Evolutionary conservation across 2,113 vertebrate species (phyloP).

Genomic region (Chaenocephalus aceratus): DNA sequence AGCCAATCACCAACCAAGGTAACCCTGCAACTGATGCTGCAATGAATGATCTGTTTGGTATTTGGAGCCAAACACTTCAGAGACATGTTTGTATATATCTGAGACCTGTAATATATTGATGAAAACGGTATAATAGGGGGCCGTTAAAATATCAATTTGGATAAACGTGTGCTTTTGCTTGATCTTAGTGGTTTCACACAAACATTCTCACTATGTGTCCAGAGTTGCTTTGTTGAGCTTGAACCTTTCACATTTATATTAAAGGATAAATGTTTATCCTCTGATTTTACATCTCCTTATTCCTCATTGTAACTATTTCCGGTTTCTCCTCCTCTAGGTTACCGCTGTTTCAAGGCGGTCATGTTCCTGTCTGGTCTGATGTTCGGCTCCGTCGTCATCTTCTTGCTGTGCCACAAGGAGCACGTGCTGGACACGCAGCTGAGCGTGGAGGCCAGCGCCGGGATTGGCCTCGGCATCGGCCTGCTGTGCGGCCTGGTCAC

Average conservation of each 20-base stretch:
- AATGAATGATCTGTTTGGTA: too few species aligned
- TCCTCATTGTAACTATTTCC: not conserved
- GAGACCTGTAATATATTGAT: too few species aligned
- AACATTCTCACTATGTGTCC: not conserved
- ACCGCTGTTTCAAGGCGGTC: slow-evolving; percentile 92
- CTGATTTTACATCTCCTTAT: not conserved
- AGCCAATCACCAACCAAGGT: too few species aligned
- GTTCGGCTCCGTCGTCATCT: slow-evolving; percentile 89
- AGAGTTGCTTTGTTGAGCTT: not conserved
- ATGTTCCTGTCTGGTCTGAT: slow-evolving; percentile 93
- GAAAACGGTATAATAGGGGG: too few species aligned
- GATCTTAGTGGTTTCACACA: not conserved
- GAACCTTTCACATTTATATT: not conserved
- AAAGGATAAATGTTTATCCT: not conserved
- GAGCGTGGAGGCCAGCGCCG: slow-evolving; percentile 89
- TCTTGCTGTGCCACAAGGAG: slow-evolving; percentile 91
- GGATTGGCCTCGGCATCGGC: slow-evolving; percentile 90
- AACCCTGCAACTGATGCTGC: too few species aligned
- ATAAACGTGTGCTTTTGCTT: not conserved
- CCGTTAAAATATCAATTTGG: not conserved
- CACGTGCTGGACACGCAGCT: slow-evolving; percentile 90
- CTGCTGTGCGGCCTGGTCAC: slow-evolving; percentile 91
- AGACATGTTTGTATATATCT: too few species aligned
- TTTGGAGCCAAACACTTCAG: too few species aligned
- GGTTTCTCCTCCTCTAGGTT: slow-evolving; percentile 77